Evolutionary conservation across 1,140 invertebrate genomes (phyloP).

Genomic region (Zaprionus taronus): DNA sequence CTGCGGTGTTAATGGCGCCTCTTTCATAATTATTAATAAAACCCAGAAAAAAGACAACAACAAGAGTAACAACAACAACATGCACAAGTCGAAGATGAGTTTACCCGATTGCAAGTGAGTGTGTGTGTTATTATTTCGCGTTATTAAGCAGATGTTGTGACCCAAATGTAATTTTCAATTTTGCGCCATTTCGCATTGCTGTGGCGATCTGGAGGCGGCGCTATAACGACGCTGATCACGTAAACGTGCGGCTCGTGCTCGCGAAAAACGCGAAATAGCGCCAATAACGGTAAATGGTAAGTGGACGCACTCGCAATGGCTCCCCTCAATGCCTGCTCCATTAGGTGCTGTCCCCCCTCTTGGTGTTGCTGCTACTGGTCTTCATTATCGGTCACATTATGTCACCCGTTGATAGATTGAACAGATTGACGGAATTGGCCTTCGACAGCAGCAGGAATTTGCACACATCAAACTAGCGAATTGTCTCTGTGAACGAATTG

Average conservation of each 20-base stretch:
- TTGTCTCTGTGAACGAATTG: not conserved
- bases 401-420: conserved; percentile 32
- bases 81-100: conserved; percentile 44
- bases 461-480: conserved; percentile 15
- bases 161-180: conserved; percentile 41
- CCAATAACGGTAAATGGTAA: conserved; percentile 14
- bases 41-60: conserved; percentile 23
- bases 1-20: conserved; percentile 58
- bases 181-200: conserved; percentile 19
- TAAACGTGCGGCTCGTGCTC: conserved; percentile 44
- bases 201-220: conserved; percentile 3
- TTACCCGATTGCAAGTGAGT: conserved; percentile 45
- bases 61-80: conserved; percentile 31
- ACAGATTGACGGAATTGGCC: conserved; percentile 20
- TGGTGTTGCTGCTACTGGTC: conserved; percentile 8
- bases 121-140: conserved; percentile 14
- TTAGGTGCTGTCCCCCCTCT: not conserved
- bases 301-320: conserved; percentile 5
- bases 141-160: conserved; percentile 36
- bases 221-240: conserved; percentile 52
- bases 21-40: conserved; percentile 70
- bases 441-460: conserved; percentile 16
- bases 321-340: not conserved
- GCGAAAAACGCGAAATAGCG: conserved; percentile 18
- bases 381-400: conserved; percentile 47